Percentiles rank a stretch among this genome's conserved stretches.
phyloP scores from a whole-genome alignment of 1,140 invertebrate genomes.

The Drosophila navojoa region DNA sequence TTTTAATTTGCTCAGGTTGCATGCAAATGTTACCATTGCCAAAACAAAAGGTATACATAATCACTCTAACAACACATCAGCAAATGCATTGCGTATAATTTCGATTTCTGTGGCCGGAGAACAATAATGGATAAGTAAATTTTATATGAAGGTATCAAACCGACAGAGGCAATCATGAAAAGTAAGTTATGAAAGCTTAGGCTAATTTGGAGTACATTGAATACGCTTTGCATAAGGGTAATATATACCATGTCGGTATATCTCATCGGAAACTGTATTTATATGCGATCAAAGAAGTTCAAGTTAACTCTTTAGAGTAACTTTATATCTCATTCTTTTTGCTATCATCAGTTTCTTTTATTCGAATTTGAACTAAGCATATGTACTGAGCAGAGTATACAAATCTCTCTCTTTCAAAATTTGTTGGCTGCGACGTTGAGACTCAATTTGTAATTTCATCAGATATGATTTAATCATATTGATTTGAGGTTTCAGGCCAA shows the following conservation, averaged over 20 bases:
- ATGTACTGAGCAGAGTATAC: too few relatives aligned
- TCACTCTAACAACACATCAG: slow-evolving; percentile 30
- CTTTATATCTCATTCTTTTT: too few relatives aligned
- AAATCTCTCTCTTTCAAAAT: too few relatives aligned
- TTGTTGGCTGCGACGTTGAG: background rate
- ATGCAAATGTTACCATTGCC: slow-evolving; percentile 19
- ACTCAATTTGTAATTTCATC: background rate
- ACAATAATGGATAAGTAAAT: background rate
- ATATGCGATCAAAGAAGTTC: too few relatives aligned
- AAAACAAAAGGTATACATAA: slow-evolving; percentile 35
- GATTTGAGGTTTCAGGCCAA: slow-evolving; percentile 39
- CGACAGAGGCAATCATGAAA: background rate
- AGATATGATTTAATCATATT: slow-evolving; percentile 25
- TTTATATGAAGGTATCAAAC: slow-evolving; percentile 4
- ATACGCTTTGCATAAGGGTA: too few relatives aligned
- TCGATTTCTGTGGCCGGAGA: background rate
- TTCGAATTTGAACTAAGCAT: too few relatives aligned
- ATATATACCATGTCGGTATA: too few relatives aligned
- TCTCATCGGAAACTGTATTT: too few relatives aligned
- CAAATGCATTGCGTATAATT: background rate
- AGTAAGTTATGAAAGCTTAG: too few relatives aligned
- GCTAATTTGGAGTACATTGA: too few relatives aligned
- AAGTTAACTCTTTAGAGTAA: too few relatives aligned
- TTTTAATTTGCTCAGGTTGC: slow-evolving; percentile 38
- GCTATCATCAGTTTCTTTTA: too few relatives aligned